Evolutionary conservation across 2,888 invertebrate genomes (phyloP).

Genomic region (Ischnura elegans): DNA sequence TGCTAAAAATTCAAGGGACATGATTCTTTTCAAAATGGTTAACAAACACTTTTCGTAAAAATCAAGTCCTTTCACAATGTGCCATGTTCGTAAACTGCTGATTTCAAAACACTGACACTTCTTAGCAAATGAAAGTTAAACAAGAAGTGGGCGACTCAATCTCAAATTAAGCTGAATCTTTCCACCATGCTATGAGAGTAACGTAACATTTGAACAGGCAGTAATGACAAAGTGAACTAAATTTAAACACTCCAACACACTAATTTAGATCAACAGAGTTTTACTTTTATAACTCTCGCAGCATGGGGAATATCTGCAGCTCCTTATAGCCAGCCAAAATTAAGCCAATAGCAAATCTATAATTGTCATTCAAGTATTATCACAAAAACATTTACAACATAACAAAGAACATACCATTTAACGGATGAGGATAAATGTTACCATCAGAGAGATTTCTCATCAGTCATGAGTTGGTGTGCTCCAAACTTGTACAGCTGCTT

Average conservation of each 20-base stretch:
- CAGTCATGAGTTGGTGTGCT: constrained; percentile 54
- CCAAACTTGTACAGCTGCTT: constrained; percentile 36
- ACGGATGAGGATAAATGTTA: constrained; percentile 43
- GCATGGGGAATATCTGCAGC: background rate
- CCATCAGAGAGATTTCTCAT: constrained; percentile 40
- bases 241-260: background rate
- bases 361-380: constrained; percentile 38
- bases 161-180: background rate
- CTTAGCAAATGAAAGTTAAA: background rate
- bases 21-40: background rate
- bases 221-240: background rate
- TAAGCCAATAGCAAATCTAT: background rate
- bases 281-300: background rate
- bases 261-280: background rate
- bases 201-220: background rate
- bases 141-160: background rate
- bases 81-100: background rate
- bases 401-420: constrained; percentile 57
- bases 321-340: constrained; percentile 23
- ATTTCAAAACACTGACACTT: background rate
- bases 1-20: background rate
- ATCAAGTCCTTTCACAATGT: background rate
- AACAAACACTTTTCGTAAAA: background rate
- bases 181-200: background rate
- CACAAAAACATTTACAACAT: constrained; percentile 42